Evolutionary conservation across 1,140 invertebrate genomes (phyloP).

Genomic region (Atta texana): DNA sequence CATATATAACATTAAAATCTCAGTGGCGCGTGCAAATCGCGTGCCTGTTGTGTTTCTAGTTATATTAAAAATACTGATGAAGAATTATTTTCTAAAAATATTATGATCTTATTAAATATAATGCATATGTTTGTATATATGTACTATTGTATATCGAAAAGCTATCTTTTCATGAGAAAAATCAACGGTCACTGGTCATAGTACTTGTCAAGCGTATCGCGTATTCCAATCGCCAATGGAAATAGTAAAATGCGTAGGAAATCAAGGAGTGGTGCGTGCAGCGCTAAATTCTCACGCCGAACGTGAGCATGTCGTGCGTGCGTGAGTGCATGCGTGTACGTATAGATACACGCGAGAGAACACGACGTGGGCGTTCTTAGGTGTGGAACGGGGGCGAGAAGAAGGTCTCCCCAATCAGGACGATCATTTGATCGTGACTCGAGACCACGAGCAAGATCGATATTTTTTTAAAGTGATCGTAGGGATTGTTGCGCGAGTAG

Average conservation of each 20-base stretch:
- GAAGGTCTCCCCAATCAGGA: constrained; percentile 67
- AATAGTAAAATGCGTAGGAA: constrained; percentile 78
- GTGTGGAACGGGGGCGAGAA: constrained; percentile 78
- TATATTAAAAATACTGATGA: background rate
- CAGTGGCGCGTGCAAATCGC: too few relatives aligned
- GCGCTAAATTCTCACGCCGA: constrained; percentile 76
- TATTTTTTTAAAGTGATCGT: constrained; percentile 33
- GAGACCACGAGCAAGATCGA: constrained; percentile 62
- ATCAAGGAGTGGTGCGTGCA: constrained; percentile 78
- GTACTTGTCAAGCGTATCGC: constrained; percentile 47
- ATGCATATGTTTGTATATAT: background rate
- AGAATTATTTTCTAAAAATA: background rate
- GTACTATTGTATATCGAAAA: background rate
- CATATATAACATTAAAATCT: too few relatives aligned
- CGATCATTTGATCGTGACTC: constrained; percentile 64
- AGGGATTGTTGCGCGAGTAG: constrained; percentile 47
- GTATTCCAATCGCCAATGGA: constrained; percentile 49
- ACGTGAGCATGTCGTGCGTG: constrained; percentile 59
- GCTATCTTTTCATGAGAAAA: constrained; percentile 1
- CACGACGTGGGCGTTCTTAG: constrained; percentile 71
- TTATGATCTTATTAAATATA: background rate
- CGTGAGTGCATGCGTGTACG: constrained; percentile 11
- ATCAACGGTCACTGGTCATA: background rate
- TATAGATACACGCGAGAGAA: constrained; percentile 63
- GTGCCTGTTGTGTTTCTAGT: too few relatives aligned